Conservation (phyloP, 2,888 invertebrate species). For the Augiades crinisus region DNA sequence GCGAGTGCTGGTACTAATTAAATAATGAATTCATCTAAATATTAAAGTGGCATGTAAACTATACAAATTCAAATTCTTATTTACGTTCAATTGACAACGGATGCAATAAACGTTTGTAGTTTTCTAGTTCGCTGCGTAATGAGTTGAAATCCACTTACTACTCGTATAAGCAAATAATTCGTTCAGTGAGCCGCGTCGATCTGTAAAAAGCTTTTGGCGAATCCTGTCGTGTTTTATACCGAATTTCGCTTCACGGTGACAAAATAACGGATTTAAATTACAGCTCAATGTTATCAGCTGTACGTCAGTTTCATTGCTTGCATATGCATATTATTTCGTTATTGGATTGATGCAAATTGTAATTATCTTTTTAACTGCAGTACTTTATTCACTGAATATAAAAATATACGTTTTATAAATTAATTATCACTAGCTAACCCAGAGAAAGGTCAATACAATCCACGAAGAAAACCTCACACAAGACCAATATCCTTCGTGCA, state of each 20-base stretch:
- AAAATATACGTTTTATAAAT: too few species aligned
- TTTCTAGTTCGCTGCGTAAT: slow-evolving; percentile 27
- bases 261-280: slow-evolving; percentile 28
- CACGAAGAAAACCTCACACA: too few species aligned
- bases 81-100: neutral
- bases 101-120: slow-evolving; percentile 15
- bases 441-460: too few species aligned
- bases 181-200: slow-evolving; percentile 43
- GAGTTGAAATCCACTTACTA: slow-evolving; percentile 21
- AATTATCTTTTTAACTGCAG: too few species aligned
- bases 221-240: slow-evolving; percentile 45
- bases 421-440: too few species aligned
- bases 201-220: slow-evolving; percentile 44
- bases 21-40: too few species aligned
- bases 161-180: slow-evolving; percentile 33
- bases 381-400: too few species aligned
- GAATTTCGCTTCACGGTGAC: slow-evolving; percentile 40
- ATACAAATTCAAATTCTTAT: neutral
- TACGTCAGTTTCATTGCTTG: slow-evolving; percentile 6
- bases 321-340: slow-evolving; percentile 9
- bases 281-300: slow-evolving; percentile 12
- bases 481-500: too few species aligned
- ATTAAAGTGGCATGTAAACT: too few species aligned
- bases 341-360: neutral
- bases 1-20: too few species aligned